These are phyloP conservation scores for Agonopterix subpropinquella DNA, from an alignment of 2,888 invertebrate genomes.

Conservation along the genomic window DNA sequence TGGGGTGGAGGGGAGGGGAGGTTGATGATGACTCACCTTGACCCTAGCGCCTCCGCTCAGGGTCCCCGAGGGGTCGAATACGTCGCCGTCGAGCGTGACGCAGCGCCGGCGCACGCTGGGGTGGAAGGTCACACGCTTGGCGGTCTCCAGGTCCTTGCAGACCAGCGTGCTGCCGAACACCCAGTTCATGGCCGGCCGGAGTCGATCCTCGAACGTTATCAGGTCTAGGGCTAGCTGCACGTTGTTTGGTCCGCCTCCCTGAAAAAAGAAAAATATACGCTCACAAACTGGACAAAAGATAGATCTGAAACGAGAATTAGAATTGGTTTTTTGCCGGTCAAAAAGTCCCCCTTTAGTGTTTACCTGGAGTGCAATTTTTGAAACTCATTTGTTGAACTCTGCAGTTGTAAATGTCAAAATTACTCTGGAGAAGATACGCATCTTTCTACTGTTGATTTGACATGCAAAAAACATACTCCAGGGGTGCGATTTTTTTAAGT, in stretches of 20 bases:
- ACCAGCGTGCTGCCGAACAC: conserved; percentile 92
- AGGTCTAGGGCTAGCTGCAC: conserved; percentile 88
- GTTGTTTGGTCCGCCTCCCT: conserved; percentile 82
- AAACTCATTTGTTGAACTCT: too few species aligned
- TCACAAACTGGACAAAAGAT: too few species aligned
- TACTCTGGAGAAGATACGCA: too few species aligned
- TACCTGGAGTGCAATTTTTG: too few species aligned
- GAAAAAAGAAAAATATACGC: neutral
- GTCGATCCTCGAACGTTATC: conserved; percentile 79
- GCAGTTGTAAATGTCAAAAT: too few species aligned
- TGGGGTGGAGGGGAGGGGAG: too few species aligned
- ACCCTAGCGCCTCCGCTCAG: conserved; percentile 89
- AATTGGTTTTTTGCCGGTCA: too few species aligned
- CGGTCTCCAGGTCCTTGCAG: conserved; percentile 86
- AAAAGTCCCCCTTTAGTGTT: too few species aligned
- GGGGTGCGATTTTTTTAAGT: too few species aligned
- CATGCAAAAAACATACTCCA: too few species aligned
- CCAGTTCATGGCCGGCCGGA: conserved; percentile 88
- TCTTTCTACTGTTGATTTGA: too few species aligned
- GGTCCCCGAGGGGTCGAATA: conserved; percentile 92
- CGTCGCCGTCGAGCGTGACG: conserved; percentile 95
- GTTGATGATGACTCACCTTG: conserved; percentile 45
- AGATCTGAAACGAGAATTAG: too few species aligned
- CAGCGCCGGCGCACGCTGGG: conserved; percentile 78
- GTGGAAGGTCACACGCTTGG: conserved; percentile 88